These are phyloP conservation scores for Tipula lateralis DNA, from an alignment of 2,888 invertebrate species.

Conservation along the genomic window DNA sequence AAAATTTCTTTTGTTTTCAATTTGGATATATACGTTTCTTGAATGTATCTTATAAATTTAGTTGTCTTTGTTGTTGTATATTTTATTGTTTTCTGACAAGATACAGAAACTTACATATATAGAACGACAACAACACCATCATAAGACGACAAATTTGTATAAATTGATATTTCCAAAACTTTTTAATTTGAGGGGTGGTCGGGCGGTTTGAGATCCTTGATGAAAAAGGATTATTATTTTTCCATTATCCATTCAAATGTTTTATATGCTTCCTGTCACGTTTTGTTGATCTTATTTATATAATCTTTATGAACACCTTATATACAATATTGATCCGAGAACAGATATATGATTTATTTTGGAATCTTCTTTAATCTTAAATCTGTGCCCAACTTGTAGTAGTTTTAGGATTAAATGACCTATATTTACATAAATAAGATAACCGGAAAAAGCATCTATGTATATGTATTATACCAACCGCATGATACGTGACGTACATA, in stretches of 20 bases:
- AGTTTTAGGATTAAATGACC: too few relatives aligned
- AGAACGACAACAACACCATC: background rate
- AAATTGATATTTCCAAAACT: background rate
- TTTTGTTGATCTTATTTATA: background rate
- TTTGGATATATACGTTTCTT: background rate
- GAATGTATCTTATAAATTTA: too few relatives aligned
- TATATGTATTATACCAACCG: background rate
- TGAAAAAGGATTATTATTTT: background rate
- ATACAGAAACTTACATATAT: background rate
- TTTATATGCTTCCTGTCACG: background rate
- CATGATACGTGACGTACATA: background rate
- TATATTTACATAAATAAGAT: background rate
- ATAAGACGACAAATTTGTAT: background rate
- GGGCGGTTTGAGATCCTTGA: background rate
- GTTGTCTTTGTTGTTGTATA: background rate
- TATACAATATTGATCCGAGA: background rate
- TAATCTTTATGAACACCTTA: background rate
- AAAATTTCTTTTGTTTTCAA: background rate
- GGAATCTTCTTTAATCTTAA: background rate
- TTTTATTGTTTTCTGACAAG: background rate
- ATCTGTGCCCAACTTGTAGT: too few relatives aligned
- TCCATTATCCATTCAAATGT: background rate
- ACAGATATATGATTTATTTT: background rate
- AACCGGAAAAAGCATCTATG: background rate
- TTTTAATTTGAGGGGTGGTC: background rate